Percentiles rank a stretch among this genome's conserved stretches.
phyloP scores from a whole-genome alignment of 2,113 vertebrate species.

The Cavia porcellus region DNA sequence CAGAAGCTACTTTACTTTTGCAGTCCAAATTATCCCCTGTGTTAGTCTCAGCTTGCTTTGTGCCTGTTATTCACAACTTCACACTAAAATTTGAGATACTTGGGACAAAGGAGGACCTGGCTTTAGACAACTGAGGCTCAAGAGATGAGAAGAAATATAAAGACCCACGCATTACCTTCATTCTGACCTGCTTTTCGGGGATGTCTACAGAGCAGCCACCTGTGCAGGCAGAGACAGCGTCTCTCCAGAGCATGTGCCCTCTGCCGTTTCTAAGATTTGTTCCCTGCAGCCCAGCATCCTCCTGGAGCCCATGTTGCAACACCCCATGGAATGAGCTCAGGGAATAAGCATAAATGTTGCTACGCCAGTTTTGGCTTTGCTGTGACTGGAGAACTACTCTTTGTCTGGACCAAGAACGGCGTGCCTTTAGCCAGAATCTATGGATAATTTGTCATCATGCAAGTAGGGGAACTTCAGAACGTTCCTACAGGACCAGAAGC shows the following conservation, averaged over 20 bases:
- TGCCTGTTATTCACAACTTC: neutral
- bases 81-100: neutral
- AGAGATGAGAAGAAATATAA: neutral
- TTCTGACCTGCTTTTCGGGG: neutral
- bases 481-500: neutral
- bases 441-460: neutral
- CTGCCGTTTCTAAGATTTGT: neutral
- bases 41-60: neutral
- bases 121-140: neutral
- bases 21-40: neutral
- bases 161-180: neutral
- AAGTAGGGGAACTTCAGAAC: neutral
- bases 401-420: neutral
- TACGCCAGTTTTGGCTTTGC: neutral
- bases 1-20: neutral
- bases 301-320: no score
- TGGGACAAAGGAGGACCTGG: neutral
- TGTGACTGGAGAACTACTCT: neutral
- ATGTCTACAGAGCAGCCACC: neutral
- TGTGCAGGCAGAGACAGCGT: neutral
- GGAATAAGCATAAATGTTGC: neutral
- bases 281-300: neutral
- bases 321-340: neutral
- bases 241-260: neutral
- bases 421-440: neutral